Evolutionary conservation across 2,113 vertebrate genomes (phyloP), one percentile per base, ranked within the genome.

Genomic region (Leucosticte australis): DNA sequence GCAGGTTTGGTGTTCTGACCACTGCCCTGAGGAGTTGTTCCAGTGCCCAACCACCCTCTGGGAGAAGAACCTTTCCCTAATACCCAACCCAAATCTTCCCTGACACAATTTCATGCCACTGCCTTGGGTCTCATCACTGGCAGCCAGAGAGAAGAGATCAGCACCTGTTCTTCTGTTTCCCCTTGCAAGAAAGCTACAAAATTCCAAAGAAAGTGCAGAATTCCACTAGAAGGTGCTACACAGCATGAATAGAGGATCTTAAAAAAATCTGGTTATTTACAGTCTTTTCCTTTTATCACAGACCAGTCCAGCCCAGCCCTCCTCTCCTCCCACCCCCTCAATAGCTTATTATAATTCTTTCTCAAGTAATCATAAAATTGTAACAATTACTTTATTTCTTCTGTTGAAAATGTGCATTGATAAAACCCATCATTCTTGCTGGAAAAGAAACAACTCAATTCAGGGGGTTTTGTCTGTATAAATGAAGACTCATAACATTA

Each of bases 321-420:
- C 20, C 2, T 31, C 10, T 23, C 26, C 6, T 19, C 3, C 5
- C 14, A 18, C 11, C 8, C 8, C 4, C 7, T 21, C 33, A 13
- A 6, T 57, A 24, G 23, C 26, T 41, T 33, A 23, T 33, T 41
- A 46, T 18, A 74, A 50, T 47, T 16, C 11, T 62, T 69, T 70
- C 60, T 75, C 27, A 83, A 60, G 30, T 52, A 42, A 68, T 41
- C 30, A 30, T n/a, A 64, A 44, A 30, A 46, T 31, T 50, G 23
- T 64, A 64, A 64, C 22, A 56, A 55, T 37, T 33, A 14, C 67
- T 69, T 86, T 50, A 19, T 86, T 77, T 42, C 9, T 24, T 31
- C 26, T 41, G 11, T n/a, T 75, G 17, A 52, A 49, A 83, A 65
- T 10, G 4, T 22, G n/a, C 6, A 3, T 46, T 56, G 30, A 70